Conservation (phyloP, 2,113 vertebrate species). For the Dendropsophus ebraccatus region DNA sequence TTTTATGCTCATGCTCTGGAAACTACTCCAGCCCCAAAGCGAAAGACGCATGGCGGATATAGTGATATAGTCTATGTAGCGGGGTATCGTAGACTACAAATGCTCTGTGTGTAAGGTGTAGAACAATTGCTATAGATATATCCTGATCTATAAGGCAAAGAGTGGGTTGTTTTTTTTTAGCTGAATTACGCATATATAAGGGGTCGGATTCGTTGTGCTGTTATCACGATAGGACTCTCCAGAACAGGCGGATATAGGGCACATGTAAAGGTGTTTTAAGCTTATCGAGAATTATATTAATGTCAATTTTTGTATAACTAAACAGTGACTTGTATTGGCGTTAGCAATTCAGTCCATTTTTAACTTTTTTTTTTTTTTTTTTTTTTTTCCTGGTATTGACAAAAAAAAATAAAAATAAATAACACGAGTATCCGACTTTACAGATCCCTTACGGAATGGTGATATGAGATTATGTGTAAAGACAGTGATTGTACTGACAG, state of each 20-base stretch:
- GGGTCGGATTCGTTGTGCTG: neutral
- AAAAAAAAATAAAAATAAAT: too few species aligned
- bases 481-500: neutral
- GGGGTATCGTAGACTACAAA: neutral
- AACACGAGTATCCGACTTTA: neutral
- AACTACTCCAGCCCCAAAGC: neutral
- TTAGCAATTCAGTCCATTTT: constrained; percentile 1
- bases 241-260: neutral
- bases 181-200: neutral
- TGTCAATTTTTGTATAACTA: neutral
- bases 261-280: neutral
- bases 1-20: neutral
- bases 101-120: neutral
- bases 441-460: neutral
- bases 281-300: neutral
- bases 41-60: neutral
- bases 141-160: neutral
- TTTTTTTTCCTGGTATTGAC: neutral
- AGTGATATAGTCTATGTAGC: neutral
- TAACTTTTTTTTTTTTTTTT: neutral
- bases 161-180: neutral
- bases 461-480: neutral
- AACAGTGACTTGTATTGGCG: constrained; percentile 1
- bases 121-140: neutral
- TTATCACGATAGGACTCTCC: neutral